Base-by-base conservation (phyloP, 2,113 vertebrate species). In the Myiozetetes cayanensis region DNA sequence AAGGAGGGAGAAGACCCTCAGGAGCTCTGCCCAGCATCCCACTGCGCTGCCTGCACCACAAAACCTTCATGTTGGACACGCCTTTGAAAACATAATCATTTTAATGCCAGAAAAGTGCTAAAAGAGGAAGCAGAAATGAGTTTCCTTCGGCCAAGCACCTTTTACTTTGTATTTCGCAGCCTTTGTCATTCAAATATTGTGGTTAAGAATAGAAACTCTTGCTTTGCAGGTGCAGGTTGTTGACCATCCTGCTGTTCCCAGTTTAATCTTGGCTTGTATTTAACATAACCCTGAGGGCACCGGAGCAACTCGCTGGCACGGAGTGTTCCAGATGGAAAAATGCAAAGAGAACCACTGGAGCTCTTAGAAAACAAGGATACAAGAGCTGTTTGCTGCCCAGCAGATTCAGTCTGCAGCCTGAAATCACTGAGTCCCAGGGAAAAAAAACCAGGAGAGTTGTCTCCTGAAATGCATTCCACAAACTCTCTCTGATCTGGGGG, bases 131-230 rank as follows among this genome's bases (percentile, higher is more conserved):
- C 1, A n/a, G 50, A 91, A 82, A 66, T 18, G 0, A 89, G 14
- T 4, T 67, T 78, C 9, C 6, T 74, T 75, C 46, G 39, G 35
- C 7, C 0, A 0, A 55, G 4, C 18, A 50, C 4, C 3, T 2
- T n/a, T 24, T 61, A 17, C 25, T 58, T 24, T 37, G n/a, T 37
- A 21, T 78, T 91, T 81, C 17, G 11, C 12, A 71, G 9, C 19
- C 5, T 68, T 78, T 44, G 9, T 44, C 33, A 14, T 27, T 90
- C 49, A 59, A 92, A 44, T 4, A 37, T 5, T 58, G 22, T 9
- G 8, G 44, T 41, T 49, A 49, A 76, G 50, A 79, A 77, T 14
- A 31, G 55, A 37, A 58, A 27, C 1, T 24, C 67, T 35, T 52
- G 23, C 65, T 88, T 81, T 71, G 43, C 73, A 77, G 61, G 68